Evolutionary conservation across 2,888 invertebrate species (phyloP), one percentile per base, ranked within the genome.

Genomic region (Dryobota labecula): DNA sequence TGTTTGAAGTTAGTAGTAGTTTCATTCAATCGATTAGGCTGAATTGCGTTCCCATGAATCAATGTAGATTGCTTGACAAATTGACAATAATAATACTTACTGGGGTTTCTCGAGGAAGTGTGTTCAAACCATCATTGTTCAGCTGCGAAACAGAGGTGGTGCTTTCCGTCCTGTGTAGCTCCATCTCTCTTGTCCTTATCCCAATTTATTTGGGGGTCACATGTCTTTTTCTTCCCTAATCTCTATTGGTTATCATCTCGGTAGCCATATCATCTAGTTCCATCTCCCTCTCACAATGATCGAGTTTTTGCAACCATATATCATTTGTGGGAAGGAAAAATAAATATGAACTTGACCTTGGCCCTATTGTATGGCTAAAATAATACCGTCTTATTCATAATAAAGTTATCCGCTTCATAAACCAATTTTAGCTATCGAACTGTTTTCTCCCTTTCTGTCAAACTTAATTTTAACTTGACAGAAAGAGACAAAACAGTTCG

Each of bases 1-100:
- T 60, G 57, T 78, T 78, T 73, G 24, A 58, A 58, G 30, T 76
- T 78, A 41, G 33, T 69, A 60, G 57, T 36, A 61, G 47, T 43
- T 72, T 38, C 65, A 79, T 79, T 73, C 53, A 54, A 54, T 54
- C 47, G 38, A 49, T 49, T 56, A 9, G 38, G 38, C 24, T 54
- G 18, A n/a, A n/a, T 54, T 53, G 8, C 15, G 47, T 76, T 78
- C 51, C 4, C 78, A 73, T 47, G 51, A 33, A 24, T 54, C 45
- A 62, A 20, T 60, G 61, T 49, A 27, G 56, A n/a, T 63, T 53
- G 53, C 49, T 43, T 36, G 53, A 27, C 33, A 24, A 68, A 49
- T 70, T 20, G 24, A 38, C 30, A 13, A 33, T 45, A 53, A 18
- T 66, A 33, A 20, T 45, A 66, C 24, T 75, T 53, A 24, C 45